These are phyloP conservation scores for Tetramorium simillimum DNA, from an alignment of 1,140 invertebrate species.

Conservation along the genomic window DNA sequence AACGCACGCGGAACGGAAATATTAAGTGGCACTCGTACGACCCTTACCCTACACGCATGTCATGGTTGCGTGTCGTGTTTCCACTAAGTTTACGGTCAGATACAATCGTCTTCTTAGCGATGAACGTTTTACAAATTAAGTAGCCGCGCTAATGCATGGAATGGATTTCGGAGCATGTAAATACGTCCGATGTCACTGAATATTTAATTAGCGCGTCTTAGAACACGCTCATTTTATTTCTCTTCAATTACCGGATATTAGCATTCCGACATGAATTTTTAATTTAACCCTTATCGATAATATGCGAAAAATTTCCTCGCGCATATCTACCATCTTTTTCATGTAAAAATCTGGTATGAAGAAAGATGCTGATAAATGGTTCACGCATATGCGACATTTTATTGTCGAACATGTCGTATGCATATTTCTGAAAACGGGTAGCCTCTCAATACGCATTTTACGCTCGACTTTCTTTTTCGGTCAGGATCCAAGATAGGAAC, in stretches of 20 bases:
- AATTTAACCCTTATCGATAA: not conserved
- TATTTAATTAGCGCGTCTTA: not conserved
- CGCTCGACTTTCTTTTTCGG: slow-evolving; percentile 44
- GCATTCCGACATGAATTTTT: not conserved
- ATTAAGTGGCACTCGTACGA: slow-evolving; percentile 41
- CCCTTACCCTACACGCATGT: slow-evolving; percentile 40
- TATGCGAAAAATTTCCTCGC: not conserved
- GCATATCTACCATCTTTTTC: not conserved
- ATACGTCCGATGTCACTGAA: not conserved
- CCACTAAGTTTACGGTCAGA: slow-evolving; percentile 10
- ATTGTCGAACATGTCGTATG: not conserved
- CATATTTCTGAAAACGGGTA: not conserved
- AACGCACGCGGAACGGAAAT: slow-evolving; percentile 43
- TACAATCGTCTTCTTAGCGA: slow-evolving; percentile 20
- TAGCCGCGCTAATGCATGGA: not conserved
- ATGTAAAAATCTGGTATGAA: not conserved
- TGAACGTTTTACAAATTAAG: slow-evolving; percentile 29
- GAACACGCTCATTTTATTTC: not conserved
- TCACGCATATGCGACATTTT: not conserved
- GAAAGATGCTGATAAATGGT: not conserved
- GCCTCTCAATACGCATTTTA: slow-evolving; percentile 31
- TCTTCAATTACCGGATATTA: not conserved
- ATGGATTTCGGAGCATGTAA: not conserved
- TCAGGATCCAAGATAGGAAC: slow-evolving; percentile 18
- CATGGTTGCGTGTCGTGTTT: slow-evolving; percentile 32